These are phyloP conservation scores for Lycocorax pyrrhopterus DNA, from an alignment of 2,113 vertebrate genomes.

Conservation along the genomic window DNA sequence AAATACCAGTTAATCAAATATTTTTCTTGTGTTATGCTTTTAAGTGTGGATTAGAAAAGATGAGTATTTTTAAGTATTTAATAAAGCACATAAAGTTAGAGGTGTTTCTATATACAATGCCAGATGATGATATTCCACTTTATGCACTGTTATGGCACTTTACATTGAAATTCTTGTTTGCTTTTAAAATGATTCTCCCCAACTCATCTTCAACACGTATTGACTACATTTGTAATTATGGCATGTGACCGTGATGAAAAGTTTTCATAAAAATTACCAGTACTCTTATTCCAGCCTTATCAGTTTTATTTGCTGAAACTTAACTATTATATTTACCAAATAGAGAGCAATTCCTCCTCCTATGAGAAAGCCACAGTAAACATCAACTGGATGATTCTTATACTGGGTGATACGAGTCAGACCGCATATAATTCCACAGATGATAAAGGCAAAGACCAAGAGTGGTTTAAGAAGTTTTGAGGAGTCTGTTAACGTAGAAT, in stretches of 20 bases:
- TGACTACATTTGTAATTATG: background rate
- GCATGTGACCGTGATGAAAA: background rate
- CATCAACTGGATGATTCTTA: constrained; percentile 95
- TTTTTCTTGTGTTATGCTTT: background rate
- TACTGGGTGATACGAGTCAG: constrained; percentile 96
- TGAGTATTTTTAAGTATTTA: background rate
- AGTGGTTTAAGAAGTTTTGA: constrained; percentile 96
- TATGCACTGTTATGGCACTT: background rate
- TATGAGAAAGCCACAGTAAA: constrained; percentile 95
- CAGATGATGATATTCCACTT: background rate
- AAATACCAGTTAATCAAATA: background rate
- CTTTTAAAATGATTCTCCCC: background rate
- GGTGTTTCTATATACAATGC: background rate
- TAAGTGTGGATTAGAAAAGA: background rate
- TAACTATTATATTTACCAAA: constrained; percentile 79
- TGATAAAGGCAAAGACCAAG: constrained; percentile 94
- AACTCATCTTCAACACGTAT: background rate
- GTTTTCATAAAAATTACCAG: background rate
- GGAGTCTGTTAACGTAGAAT: constrained; percentile 94
- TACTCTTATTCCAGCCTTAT: background rate
- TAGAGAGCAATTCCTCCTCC: constrained; percentile 94
- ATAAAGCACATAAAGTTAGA: background rate
- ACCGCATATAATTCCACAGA: constrained; percentile 95
- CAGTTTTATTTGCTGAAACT: background rate
- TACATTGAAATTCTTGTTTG: background rate